A percentile compares a stretch with the other conserved stretches of the same genome.
These are phyloP conservation scores for Lasioglossum lativentre DNA, from an alignment of 2,888 invertebrate genomes.

Conservation along the genomic window DNA sequence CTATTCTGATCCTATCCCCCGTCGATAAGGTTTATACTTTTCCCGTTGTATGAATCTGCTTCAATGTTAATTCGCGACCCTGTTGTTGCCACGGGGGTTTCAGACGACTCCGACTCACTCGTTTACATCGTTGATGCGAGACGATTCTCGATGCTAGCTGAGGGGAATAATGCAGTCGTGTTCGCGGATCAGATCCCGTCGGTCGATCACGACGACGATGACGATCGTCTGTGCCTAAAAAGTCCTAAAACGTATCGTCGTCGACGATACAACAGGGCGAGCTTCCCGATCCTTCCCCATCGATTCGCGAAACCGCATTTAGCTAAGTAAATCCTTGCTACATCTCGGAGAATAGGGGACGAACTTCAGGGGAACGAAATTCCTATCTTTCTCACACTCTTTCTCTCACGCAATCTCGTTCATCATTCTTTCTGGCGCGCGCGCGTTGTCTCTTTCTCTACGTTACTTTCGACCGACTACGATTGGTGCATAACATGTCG, in stretches of 20 bases:
- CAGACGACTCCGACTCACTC: conserved; percentile 58
- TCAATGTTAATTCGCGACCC: conserved; percentile 39
- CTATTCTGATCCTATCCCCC: neutral
- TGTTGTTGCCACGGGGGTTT: conserved; percentile 53
- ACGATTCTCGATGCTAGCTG: conserved; percentile 35
- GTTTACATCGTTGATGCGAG: neutral
- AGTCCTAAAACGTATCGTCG: neutral
- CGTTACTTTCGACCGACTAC: conserved; percentile 48
- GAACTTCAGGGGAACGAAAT: conserved; percentile 22
- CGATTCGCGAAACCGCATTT: conserved; percentile 36
- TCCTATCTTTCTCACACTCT: neutral
- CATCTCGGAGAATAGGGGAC: conserved; percentile 8
- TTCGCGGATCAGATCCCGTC: conserved; percentile 28
- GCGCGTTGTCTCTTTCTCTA: conserved; percentile 25
- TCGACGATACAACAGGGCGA: neutral
- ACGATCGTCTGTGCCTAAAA: neutral
- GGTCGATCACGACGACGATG: neutral
- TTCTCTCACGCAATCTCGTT: neutral
- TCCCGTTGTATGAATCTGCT: neutral
- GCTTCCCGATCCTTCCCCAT: neutral
- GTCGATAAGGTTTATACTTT: neutral
- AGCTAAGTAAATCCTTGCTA: conserved; percentile 35
- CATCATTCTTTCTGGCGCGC: neutral
- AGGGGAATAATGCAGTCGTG: conserved; percentile 21
- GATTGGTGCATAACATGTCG: conserved; percentile 52